Evolutionary conservation across 2,113 vertebrate species (phyloP).

Genomic region (Tachysurus fulvidraco): DNA sequence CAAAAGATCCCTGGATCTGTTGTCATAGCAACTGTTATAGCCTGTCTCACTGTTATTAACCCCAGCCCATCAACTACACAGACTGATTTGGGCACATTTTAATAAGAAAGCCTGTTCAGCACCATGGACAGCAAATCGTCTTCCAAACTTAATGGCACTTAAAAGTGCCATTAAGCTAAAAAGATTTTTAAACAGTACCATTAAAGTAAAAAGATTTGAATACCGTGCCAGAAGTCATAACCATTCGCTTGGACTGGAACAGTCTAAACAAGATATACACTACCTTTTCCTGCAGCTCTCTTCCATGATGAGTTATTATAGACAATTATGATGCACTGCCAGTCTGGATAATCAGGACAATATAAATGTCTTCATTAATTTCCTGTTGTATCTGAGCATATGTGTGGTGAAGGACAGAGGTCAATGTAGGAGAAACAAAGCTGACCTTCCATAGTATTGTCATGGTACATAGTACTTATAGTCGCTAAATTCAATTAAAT

Average conservation of each 20-base stretch:
- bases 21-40: slow-evolving; percentile 48
- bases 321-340: not conserved
- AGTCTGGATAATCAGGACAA: slow-evolving; percentile 19
- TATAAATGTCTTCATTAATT: slow-evolving; percentile 18
- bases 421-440: not conserved
- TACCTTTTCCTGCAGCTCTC: not conserved
- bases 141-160: not conserved
- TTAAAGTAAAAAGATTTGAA: not conserved
- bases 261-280: not conserved
- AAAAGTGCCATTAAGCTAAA: no score
- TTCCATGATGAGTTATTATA: not conserved
- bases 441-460: not conserved
- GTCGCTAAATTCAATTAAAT: not conserved
- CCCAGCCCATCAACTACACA: slow-evolving; percentile 11
- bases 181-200: no score
- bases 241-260: not conserved
- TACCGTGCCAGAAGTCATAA: not conserved
- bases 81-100: slow-evolving; percentile 29
- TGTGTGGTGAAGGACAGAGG: not conserved
- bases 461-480: not conserved
- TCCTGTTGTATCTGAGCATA: not conserved
- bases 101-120: slow-evolving; percentile 1
- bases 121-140: slow-evolving; percentile 11
- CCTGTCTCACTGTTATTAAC: slow-evolving; percentile 30
- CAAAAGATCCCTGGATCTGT: slow-evolving; percentile 40